phyloP scores from a whole-genome alignment of 2,888 invertebrate species.

The Sturmia bella region DNA sequence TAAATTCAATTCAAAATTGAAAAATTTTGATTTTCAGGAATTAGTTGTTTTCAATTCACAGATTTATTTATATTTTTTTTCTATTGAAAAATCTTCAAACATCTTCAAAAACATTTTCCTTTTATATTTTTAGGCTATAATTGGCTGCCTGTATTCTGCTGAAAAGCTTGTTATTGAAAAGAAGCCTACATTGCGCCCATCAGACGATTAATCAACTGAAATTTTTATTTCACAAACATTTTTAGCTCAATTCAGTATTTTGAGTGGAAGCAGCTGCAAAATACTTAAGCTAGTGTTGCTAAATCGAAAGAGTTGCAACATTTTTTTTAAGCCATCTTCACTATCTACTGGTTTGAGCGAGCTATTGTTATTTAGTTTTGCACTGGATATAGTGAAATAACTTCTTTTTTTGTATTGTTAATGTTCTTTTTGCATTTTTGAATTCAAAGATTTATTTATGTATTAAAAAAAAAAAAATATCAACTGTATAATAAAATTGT shows the following conservation, averaged over 20 bases:
- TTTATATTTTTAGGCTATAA: slow-evolving; percentile 84
- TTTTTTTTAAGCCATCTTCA: too few relatives aligned
- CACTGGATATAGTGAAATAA: slow-evolving; percentile 27
- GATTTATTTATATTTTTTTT: too few relatives aligned
- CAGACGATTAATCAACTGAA: slow-evolving; percentile 72
- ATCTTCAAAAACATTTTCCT: not conserved
- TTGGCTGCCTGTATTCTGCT: slow-evolving; percentile 87
- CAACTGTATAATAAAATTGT: not conserved
- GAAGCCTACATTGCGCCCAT: slow-evolving; percentile 75
- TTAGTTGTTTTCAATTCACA: too few relatives aligned
- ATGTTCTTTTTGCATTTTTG: slow-evolving; percentile 21
- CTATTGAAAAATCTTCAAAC: too few relatives aligned
- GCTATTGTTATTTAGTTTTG: slow-evolving; percentile 16
- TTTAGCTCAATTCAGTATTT: too few relatives aligned
- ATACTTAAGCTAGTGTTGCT: too few relatives aligned
- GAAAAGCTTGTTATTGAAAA: slow-evolving; percentile 89
- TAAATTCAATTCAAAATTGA: too few relatives aligned
- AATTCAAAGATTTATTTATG: slow-evolving; percentile 44
- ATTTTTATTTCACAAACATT: not conserved
- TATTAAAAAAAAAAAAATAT: slow-evolving; percentile 8
- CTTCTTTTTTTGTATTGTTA: slow-evolving; percentile 31
- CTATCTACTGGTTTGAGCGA: too few relatives aligned
- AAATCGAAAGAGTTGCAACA: too few relatives aligned
- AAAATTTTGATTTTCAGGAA: too few relatives aligned
- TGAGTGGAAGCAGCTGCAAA: too few relatives aligned